Evolutionary conservation across 2,113 vertebrate species (phyloP), one percentile per base, ranked within the genome.

Genomic region (Gyps fulvus): DNA sequence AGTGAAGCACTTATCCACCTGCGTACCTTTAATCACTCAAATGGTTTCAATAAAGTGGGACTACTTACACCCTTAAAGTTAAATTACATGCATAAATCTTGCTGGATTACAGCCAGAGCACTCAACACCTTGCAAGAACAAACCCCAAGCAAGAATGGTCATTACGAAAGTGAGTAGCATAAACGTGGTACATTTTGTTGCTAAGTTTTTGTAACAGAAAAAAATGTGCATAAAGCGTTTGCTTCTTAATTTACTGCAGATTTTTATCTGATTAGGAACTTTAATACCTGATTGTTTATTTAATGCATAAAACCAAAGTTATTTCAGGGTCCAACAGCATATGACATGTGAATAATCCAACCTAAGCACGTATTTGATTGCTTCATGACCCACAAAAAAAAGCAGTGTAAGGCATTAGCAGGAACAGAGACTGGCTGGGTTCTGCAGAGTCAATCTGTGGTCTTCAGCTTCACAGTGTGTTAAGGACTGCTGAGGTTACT

Each of bases 1-100:
- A 95, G 67, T 59, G 66, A 90, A 97, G 58, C 89, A 92, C 86
- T 90, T 96, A 89, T 13, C 86, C 80, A 90, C 74, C 79, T 95
- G 89, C 4, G 0, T 74, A 89, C 71, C 36, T 90, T 88, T 93
- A 88, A 92, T 86, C 85, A 90, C 57, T 79, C 77, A 80, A 88
- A 83, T 19, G 5, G 8, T 94, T 92, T 93, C 78, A 78, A 82
- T 87, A 72, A 55, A 94, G 31, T 65, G n/a, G 22, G 40, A 90
- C 66, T 62, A 52, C 22, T 83, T 57, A 36, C 38, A 45, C 65
- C 21, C 89, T 95, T 80, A 50, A 74, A 94, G 78, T 59, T 85
- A 74, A 87, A 54, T 85, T 86, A 45, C 31, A 73, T 43, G 23
- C 43, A 72, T 92, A 90, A 83, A n/a, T 72, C 43, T 71, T 86